A percentile compares a stretch with the other conserved stretches of the same genome.
These are phyloP conservation scores for Heliopora coerulea DNA, from an alignment of 92 coral and sea anemone genomes.

Conservation along the genomic window DNA sequence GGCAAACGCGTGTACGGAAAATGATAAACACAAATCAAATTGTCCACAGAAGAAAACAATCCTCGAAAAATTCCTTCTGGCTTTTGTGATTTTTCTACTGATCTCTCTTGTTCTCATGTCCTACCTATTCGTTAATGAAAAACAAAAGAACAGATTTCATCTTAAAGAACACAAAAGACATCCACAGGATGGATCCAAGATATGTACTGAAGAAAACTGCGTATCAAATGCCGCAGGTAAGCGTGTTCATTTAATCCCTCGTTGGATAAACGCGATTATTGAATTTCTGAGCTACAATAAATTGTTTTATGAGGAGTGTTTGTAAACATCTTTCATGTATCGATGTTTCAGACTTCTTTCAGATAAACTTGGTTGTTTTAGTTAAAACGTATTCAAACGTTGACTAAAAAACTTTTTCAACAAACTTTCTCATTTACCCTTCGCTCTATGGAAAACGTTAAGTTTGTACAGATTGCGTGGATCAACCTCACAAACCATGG, in stretches of 20 bases:
- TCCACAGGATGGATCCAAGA: not conserved
- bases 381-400: no score
- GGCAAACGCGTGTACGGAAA: not conserved
- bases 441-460: no score
- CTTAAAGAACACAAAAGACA: not conserved
- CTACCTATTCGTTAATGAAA: not conserved
- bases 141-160: not conserved
- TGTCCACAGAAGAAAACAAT: slow-evolving; percentile 2
- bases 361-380: no score
- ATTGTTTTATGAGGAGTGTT: no score
- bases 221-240: slow-evolving; percentile 27
- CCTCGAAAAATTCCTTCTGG: slow-evolving; percentile 19
- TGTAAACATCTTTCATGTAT: no score
- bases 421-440: no score
- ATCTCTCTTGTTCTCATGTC: not conserved
- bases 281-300: no score
- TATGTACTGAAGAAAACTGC: slow-evolving; percentile 3
- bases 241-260: not conserved
- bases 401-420: no score
- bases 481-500: no score
- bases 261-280: no score
- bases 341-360: no score
- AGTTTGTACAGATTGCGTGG: no score
- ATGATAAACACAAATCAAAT: not conserved
- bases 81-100: not conserved